Evolutionary conservation across 2,888 invertebrate genomes (phyloP).

Genomic region (Pristionchus fissidentatus): DNA sequence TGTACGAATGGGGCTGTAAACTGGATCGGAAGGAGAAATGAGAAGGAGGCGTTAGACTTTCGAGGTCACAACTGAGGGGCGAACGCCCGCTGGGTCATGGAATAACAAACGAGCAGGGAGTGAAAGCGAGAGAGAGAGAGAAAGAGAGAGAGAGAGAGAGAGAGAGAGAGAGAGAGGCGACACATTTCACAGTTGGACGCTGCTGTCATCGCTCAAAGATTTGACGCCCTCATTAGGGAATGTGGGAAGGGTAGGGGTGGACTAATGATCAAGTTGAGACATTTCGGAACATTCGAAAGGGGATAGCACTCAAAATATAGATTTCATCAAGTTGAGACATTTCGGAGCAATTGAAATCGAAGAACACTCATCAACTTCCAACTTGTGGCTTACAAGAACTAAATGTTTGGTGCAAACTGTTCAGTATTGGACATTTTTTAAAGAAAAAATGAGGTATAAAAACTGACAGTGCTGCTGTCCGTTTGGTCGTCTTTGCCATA

Average conservation of each 20-base stretch:
- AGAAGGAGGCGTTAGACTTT: slow-evolving; percentile 18
- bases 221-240: not conserved
- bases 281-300: not conserved
- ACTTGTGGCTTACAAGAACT: too few relatives aligned
- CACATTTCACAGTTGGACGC: slow-evolving; percentile 31
- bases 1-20: too few relatives aligned
- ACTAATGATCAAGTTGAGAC: not conserved
- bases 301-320: too few relatives aligned
- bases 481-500: not conserved
- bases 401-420: too few relatives aligned
- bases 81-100: slow-evolving; percentile 29
- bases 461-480: not conserved
- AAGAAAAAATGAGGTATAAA: not conserved
- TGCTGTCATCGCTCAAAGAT: slow-evolving; percentile 15
- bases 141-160: not conserved
- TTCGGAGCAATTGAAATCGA: not conserved
- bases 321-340: not conserved
- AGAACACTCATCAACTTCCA: too few relatives aligned
- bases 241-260: not conserved
- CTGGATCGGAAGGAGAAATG: too few relatives aligned
- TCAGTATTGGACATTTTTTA: too few relatives aligned
- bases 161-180: not conserved
- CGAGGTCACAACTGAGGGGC: slow-evolving; percentile 22
- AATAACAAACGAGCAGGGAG: too few relatives aligned
- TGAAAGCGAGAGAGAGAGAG: too few relatives aligned